Evolutionary conservation across 2,113 vertebrate species (phyloP).

Genomic region (Marcusenius ussheri): DNA sequence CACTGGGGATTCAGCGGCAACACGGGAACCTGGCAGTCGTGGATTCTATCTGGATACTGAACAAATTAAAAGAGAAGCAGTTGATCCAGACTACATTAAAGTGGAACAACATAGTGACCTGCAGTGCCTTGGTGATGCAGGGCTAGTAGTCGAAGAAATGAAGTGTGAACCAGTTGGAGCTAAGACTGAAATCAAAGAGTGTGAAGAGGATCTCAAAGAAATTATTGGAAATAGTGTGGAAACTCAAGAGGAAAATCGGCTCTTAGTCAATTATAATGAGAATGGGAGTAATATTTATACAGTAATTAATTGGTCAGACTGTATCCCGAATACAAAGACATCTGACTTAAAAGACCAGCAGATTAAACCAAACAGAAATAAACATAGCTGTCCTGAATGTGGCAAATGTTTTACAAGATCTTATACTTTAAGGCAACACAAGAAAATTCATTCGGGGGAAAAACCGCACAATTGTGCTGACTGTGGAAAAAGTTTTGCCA

Average conservation of each 20-base stretch:
- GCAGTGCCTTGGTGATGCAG: neutral
- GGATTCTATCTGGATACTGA: neutral
- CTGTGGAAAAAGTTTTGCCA: slow-evolving; percentile 13
- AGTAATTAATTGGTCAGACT: neutral
- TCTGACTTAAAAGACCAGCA: neutral
- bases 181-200: neutral
- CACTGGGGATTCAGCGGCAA: neutral
- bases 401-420: neutral
- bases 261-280: neutral
- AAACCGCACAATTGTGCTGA: neutral
- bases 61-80: neutral
- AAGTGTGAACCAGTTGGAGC: neutral
- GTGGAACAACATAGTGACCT: neutral
- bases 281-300: neutral
- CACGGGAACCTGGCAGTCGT: too few species aligned
- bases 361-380: neutral
- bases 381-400: slow-evolving; percentile 4
- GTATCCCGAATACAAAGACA: too few species aligned
- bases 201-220: neutral
- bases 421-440: neutral
- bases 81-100: neutral
- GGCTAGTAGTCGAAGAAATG: neutral
- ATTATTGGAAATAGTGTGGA: neutral
- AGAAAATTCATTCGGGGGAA: slow-evolving; percentile 2
- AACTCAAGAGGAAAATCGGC: neutral